Conservation (phyloP, 2,113 vertebrate species). For the Galbula dea region DNA sequence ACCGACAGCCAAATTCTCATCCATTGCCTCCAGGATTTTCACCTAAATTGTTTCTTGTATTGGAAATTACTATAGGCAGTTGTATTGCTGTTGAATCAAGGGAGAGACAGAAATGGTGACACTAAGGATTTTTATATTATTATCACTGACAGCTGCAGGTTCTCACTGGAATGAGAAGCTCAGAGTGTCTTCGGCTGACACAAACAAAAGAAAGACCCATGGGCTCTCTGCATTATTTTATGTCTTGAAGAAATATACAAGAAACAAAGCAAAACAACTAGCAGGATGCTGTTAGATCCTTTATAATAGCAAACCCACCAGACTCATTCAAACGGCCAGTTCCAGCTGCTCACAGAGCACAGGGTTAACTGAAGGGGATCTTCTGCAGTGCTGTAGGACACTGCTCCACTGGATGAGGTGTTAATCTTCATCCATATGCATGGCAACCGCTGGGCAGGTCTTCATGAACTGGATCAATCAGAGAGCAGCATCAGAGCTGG, state of each 20-base stretch:
- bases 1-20: background rate
- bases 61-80: background rate
- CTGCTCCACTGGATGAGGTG: background rate
- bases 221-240: background rate
- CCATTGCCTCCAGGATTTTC: background rate
- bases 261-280: slow-evolving; percentile 2
- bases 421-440: background rate
- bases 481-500: background rate
- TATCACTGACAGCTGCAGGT: background rate
- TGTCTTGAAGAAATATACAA: background rate
- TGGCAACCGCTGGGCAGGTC: background rate
- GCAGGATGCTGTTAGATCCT: background rate
- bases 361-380: background rate
- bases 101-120: background rate
- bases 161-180: background rate
- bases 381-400: background rate
- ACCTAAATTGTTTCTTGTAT: background rate
- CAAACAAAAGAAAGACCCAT: background rate
- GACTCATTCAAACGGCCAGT: background rate
- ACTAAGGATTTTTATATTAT: background rate
- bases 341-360: background rate
- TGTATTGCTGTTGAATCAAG: background rate
- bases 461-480: background rate
- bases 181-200: background rate
- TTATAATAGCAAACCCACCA: background rate